Evolutionary conservation across 2,888 invertebrate genomes (phyloP).

Genomic region (Tridacna crocea): DNA sequence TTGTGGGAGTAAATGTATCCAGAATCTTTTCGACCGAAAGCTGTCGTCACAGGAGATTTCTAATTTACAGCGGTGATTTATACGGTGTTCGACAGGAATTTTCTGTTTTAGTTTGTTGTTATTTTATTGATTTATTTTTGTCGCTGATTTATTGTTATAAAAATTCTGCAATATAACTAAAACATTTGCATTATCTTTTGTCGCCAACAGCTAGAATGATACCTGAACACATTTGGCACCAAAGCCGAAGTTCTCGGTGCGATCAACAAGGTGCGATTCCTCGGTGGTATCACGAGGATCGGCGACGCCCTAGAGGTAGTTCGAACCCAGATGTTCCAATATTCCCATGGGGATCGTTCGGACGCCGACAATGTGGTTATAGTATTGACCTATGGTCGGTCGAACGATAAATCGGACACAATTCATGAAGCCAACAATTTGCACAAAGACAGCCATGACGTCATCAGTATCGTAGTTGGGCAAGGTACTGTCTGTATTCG

Average conservation of each 20-base stretch:
- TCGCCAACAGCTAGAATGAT: conserved; percentile 36
- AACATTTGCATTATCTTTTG: too few species aligned
- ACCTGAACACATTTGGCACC: conserved; percentile 28
- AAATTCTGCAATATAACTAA: too few species aligned
- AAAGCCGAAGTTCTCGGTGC: conserved; percentile 20
- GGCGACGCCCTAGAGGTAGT: conserved; percentile 41
- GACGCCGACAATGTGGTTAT: conserved; percentile 52
- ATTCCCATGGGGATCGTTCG: conserved; percentile 40
- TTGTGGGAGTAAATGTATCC: too few species aligned
- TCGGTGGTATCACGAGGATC: conserved; percentile 42
- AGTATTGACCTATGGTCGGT: conserved; percentile 55
- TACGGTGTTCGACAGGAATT: neutral
- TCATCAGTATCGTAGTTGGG: conserved; percentile 55
- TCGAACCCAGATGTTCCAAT: conserved; percentile 31
- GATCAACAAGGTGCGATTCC: conserved; percentile 26
- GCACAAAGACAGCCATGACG: conserved; percentile 44
- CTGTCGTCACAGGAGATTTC: too few species aligned
- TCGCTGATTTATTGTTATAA: neutral
- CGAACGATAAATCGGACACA: conserved; percentile 41
- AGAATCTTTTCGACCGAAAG: too few species aligned
- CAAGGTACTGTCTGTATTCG: conserved; percentile 13
- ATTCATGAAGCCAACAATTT: conserved; percentile 39
- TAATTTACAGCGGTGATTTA: neutral
- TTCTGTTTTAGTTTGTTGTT: neutral
- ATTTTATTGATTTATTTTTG: neutral